Conservation (phyloP, 2,113 vertebrate genomes). For the Megaceryle torquata region DNA sequence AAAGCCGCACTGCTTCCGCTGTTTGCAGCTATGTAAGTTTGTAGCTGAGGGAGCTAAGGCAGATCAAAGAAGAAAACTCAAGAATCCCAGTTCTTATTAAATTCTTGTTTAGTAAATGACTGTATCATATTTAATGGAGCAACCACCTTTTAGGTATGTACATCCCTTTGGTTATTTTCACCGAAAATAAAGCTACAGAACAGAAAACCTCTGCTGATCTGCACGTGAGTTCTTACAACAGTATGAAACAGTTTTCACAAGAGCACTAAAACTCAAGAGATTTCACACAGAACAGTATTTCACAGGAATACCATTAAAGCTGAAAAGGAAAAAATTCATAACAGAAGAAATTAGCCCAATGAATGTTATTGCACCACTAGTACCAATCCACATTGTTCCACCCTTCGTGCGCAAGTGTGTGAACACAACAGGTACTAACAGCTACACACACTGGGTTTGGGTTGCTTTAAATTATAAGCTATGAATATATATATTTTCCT, state of each 20-base stretch:
- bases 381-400: neutral
- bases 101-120: neutral
- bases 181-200: neutral
- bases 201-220: neutral
- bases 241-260: neutral
- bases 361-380: neutral
- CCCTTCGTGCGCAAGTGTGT: neutral
- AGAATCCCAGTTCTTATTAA: neutral
- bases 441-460: neutral
- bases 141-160: neutral
- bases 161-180: neutral
- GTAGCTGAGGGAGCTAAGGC: neutral
- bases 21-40: neutral
- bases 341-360: neutral
- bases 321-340: neutral
- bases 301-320: neutral
- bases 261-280: neutral
- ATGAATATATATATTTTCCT: neutral
- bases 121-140: neutral
- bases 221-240: neutral
- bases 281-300: neutral
- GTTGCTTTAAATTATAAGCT: neutral
- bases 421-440: neutral
- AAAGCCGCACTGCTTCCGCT: neutral
- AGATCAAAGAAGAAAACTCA: neutral